Percentiles rank a stretch among this genome's conserved stretches.
phyloP scores from a whole-genome alignment of 2,888 invertebrate genomes.

The Cryptocheilus praepositus region DNA sequence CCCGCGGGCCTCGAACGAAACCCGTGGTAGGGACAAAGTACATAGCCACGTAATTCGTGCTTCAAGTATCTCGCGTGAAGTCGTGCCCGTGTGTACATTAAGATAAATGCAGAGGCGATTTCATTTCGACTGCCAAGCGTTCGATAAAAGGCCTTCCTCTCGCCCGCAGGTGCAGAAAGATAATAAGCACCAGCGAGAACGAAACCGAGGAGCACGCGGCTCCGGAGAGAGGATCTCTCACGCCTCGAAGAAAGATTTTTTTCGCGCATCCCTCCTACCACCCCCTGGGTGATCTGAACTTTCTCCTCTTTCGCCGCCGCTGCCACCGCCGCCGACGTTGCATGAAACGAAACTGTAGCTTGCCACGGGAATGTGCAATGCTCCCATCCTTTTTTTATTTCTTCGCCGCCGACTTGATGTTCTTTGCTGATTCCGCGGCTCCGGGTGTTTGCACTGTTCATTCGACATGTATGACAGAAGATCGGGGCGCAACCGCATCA shows the following conservation, averaged over 20 bases:
- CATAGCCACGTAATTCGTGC: conserved; percentile 13
- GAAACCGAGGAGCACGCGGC: not conserved
- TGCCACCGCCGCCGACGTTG: not conserved
- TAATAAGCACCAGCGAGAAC: conserved; percentile 34
- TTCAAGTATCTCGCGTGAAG: conserved; percentile 13
- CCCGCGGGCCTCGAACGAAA: not conserved
- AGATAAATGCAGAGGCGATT: conserved; percentile 39
- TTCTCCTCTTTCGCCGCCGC: conserved; percentile 28
- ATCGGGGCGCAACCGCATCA: conserved; percentile 4
- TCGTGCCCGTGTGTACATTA: conserved; percentile 16
- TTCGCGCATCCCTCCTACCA: conserved; percentile 21
- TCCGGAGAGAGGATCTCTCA: conserved; percentile 25
- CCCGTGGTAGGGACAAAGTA: conserved; percentile 19
- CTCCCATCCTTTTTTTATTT: conserved; percentile 22
- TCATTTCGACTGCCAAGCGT: conserved; percentile 34
- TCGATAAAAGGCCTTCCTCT: conserved; percentile 38
- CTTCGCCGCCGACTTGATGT: not conserved
- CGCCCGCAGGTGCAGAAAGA: conserved; percentile 39
- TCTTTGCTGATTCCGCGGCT: conserved; percentile 13
- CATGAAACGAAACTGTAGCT: conserved; percentile 37
- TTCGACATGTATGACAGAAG: conserved; percentile 16
- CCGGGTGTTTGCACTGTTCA: conserved; percentile 21
- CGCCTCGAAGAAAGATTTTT: conserved; percentile 31
- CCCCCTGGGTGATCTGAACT: conserved; percentile 28
- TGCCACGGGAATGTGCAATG: conserved; percentile 32